A percentile compares a stretch with the other conserved stretches of the same genome.
Evolutionary conservation across 2,888 invertebrate genomes (phyloP).

Genomic region (Ormyrus nitidulus): DNA sequence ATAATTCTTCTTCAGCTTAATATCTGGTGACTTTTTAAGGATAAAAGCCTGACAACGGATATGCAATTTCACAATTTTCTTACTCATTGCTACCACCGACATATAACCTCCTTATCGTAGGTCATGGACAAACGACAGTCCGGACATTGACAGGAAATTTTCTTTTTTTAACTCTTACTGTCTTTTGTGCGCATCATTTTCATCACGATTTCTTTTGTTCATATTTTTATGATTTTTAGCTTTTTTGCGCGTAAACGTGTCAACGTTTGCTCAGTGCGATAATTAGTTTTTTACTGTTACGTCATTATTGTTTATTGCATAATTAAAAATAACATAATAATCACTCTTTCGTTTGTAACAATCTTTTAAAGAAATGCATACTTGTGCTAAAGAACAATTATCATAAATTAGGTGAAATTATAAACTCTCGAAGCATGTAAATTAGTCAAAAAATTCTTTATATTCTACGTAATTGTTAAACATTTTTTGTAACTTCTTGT

Average conservation of each 20-base stretch:
- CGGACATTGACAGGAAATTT: slow-evolving; percentile 46
- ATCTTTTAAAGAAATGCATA: neutral
- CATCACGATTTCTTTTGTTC: slow-evolving; percentile 28
- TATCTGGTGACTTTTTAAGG: slow-evolving; percentile 41
- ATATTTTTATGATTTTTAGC: neutral
- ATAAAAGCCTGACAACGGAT: slow-evolving; percentile 26
- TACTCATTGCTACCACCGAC: slow-evolving; percentile 32
- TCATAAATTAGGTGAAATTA: too few species aligned
- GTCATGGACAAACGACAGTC: slow-evolving; percentile 51
- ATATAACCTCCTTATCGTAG: slow-evolving; percentile 53
- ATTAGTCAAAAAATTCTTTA: too few species aligned
- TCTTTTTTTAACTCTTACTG: neutral
- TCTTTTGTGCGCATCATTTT: slow-evolving; percentile 22
- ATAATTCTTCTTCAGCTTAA: slow-evolving; percentile 6
- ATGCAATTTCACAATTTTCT: slow-evolving; percentile 53
- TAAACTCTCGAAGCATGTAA: too few species aligned
- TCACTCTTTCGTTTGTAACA: neutral
- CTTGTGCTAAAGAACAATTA: too few species aligned
- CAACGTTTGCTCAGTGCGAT: slow-evolving; percentile 6
- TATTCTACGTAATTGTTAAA: too few species aligned
- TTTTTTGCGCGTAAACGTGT: neutral
- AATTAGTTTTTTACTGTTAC: slow-evolving; percentile 4
- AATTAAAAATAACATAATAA: neutral
- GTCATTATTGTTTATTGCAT: neutral
- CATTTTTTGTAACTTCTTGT: too few species aligned